Conservation (phyloP, 2,888 invertebrate genomes). For the Pterostichus niger region DNA sequence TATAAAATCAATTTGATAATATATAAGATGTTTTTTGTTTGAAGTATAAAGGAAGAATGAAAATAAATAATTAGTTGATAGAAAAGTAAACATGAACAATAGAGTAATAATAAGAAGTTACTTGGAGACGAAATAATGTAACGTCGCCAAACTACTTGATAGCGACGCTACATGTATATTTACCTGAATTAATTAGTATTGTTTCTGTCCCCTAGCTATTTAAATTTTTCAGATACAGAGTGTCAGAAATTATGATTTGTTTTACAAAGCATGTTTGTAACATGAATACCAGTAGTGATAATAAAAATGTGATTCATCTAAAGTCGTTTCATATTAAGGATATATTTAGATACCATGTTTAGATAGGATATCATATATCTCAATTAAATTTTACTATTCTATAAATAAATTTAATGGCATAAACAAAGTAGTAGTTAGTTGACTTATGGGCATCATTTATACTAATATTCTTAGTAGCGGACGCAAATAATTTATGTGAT, state of each 20-base stretch:
- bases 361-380: conserved; percentile 55
- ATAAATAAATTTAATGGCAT: conserved; percentile 55
- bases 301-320: conserved; percentile 52
- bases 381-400: conserved; percentile 54
- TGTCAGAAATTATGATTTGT: no score
- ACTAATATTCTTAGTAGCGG: conserved; percentile 19
- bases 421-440: conserved; percentile 40
- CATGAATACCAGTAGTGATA: conserved; percentile 30
- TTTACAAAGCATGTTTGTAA: background rate
- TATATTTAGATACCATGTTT: conserved; percentile 53
- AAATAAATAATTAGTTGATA: no score
- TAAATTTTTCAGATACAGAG: no score
- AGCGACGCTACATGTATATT: background rate
- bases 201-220: no score
- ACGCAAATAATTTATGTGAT: conserved; percentile 38
- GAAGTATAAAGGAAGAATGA: no score
- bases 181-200: background rate
- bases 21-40: no score
- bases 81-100: no score
- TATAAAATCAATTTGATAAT: no score
- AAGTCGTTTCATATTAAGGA: conserved; percentile 30
- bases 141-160: no score
- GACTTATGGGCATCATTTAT: conserved; percentile 44
- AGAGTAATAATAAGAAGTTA: no score
- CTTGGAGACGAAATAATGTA: no score